Evolutionary conservation across 1,140 invertebrate species (phyloP).

Genomic region (Drosophila santomea): DNA sequence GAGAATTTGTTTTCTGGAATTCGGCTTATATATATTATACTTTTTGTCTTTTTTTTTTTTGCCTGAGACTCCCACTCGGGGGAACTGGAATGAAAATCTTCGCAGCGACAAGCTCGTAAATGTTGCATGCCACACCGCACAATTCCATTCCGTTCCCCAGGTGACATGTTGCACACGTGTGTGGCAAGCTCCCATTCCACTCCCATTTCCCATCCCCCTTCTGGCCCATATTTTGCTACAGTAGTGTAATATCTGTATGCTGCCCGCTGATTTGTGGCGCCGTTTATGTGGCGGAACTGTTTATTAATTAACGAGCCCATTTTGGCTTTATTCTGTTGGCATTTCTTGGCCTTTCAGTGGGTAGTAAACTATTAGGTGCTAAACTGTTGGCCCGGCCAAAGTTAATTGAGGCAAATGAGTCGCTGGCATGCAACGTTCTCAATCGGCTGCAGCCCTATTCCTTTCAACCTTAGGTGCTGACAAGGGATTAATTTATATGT

Average conservation of each 20-base stretch:
- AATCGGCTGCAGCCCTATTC: slow-evolving; percentile 9
- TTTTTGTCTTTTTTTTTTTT: slow-evolving; percentile 5
- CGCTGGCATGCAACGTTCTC: slow-evolving; percentile 54
- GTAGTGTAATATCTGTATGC: slow-evolving; percentile 3
- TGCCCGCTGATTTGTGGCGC: slow-evolving; percentile 59
- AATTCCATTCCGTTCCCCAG: slow-evolving; percentile 45
- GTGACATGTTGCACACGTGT: slow-evolving; percentile 70
- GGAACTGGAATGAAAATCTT: slow-evolving; percentile 17
- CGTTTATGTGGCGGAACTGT: slow-evolving; percentile 58
- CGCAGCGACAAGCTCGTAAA: slow-evolving; percentile 41
- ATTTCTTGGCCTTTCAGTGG: slow-evolving; percentile 23
- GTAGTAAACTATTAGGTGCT: slow-evolving; percentile 62
- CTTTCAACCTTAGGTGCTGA: slow-evolving; percentile 15
- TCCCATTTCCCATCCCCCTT: slow-evolving; percentile 11
- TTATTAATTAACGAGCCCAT: slow-evolving; percentile 62
- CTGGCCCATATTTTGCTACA: slow-evolving; percentile 5
- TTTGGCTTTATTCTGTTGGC: slow-evolving; percentile 30
- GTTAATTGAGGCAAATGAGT: slow-evolving; percentile 42
- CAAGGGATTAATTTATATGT: slow-evolving; percentile 3
- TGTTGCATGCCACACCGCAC: slow-evolving; percentile 50
- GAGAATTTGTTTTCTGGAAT: slow-evolving; percentile 49
- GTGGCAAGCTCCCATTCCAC: slow-evolving; percentile 16
- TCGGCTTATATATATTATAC: slow-evolving; percentile 1
- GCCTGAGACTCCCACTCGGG: slow-evolving; percentile 29
- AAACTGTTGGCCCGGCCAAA: slow-evolving; percentile 56